These are phyloP conservation scores for Aspidapion aeneum DNA, from an alignment of 2,888 invertebrate species.

Conservation along the genomic window DNA sequence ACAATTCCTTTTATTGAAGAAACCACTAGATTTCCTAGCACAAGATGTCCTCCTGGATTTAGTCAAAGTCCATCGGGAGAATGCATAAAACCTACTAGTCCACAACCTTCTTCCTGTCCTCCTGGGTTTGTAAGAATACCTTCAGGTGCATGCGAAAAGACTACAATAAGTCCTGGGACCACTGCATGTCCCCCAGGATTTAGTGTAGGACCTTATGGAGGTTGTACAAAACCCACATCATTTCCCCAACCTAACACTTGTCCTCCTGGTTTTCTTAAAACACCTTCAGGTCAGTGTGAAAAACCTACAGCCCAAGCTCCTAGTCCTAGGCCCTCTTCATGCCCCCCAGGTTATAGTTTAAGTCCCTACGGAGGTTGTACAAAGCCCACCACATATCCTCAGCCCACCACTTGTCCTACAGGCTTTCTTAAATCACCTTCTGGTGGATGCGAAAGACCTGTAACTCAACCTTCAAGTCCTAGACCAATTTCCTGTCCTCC, in stretches of 20 bases:
- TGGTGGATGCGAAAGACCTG: background rate
- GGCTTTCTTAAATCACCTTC: constrained; percentile 22
- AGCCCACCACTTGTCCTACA: constrained; percentile 19
- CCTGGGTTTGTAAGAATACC: background rate
- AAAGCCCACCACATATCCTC: background rate
- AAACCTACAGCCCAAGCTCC: too few species aligned
- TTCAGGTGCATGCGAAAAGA: background rate
- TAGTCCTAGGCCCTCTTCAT: constrained; percentile 5
- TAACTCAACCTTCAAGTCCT: constrained; percentile 5
- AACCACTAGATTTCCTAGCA: background rate
- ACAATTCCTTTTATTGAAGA: constrained; percentile 1
- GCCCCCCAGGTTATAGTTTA: constrained; percentile 27
- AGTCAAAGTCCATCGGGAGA: constrained; percentile 22
- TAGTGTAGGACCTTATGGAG: too few species aligned
- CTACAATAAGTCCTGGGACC: too few species aligned
- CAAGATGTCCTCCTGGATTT: constrained; percentile 27
- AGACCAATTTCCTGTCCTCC: constrained; percentile 20
- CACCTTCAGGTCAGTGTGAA: constrained; percentile 22
- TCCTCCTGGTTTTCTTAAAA: constrained; percentile 24
- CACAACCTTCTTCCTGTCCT: constrained; percentile 12
- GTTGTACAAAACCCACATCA: too few species aligned
- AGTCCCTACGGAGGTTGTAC: constrained; percentile 23
- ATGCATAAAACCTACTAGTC: constrained; percentile 9
- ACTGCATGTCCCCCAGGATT: constrained; percentile 14
- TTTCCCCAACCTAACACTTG: constrained; percentile 20